Evolutionary conservation across 2,888 invertebrate species (phyloP).

Genomic region (Sarcophaga rosellei): DNA sequence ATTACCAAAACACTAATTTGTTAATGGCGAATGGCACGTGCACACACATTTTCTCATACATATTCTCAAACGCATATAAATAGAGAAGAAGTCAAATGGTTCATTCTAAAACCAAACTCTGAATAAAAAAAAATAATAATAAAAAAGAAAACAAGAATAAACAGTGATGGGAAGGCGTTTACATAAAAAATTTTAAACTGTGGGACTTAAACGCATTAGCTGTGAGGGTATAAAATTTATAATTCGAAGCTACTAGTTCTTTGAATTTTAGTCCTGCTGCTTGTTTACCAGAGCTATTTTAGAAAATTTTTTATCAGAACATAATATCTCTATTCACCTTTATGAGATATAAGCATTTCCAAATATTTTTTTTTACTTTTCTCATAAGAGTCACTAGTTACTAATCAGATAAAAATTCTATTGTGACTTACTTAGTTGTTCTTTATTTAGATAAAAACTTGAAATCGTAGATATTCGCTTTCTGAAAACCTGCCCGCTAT

Average conservation of each 20-base stretch:
- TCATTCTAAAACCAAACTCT: constrained; percentile 43
- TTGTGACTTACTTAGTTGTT: no score
- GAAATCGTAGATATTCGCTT: no score
- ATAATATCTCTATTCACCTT: no score
- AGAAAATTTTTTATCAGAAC: no score
- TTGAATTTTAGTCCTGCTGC: no score
- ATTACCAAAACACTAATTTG: constrained; percentile 71
- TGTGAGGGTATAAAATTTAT: not conserved
- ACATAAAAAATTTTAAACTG: constrained; percentile 31
- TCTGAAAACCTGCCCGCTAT: no score
- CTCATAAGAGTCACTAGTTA: no score
- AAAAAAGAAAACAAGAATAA: constrained; percentile 29
- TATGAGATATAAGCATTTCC: no score
- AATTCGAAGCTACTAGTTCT: not conserved
- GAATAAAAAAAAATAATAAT: constrained; percentile 3
- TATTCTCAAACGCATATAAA: constrained; percentile 44
- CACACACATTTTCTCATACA: not conserved
- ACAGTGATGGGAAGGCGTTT: constrained; percentile 52
- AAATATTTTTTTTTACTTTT: no score
- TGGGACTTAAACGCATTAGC: constrained; percentile 26
- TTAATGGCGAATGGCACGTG: constrained; percentile 64
- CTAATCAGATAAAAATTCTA: no score
- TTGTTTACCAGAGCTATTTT: no score
- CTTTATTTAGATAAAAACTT: no score
- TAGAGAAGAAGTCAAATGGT: constrained; percentile 72